Evolutionary conservation across 92 coral and sea anemone species (phyloP).

Genomic region (Montipora capitata): DNA sequence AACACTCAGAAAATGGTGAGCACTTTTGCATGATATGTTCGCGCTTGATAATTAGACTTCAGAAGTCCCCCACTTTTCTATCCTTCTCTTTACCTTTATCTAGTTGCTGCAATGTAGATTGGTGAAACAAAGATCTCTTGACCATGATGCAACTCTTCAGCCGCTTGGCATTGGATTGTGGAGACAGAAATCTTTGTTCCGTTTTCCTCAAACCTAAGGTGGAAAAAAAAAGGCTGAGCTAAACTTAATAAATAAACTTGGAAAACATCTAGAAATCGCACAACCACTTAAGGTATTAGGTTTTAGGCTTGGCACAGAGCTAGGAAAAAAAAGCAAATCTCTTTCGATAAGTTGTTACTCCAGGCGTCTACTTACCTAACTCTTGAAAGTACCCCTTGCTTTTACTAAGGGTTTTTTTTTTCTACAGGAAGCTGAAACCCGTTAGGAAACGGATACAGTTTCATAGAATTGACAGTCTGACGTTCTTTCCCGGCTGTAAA

Average conservation of each 20-base stretch:
- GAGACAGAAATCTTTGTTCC: conserved; percentile 64
- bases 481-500: not conserved
- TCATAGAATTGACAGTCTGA: conserved; percentile 1
- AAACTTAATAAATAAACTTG: not conserved
- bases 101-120: conserved; percentile 31
- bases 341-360: not conserved
- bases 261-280: not conserved
- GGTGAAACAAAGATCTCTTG: conserved; percentile 43
- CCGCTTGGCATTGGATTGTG: conserved; percentile 19
- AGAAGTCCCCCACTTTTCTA: not conserved
- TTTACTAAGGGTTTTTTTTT: not conserved
- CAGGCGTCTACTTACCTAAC: not conserved
- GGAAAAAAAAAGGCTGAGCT: not conserved
- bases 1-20: conserved; percentile 1
- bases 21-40: not conserved
- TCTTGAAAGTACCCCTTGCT: not conserved
- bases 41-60: not conserved
- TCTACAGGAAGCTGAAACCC: not conserved
- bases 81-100: conserved; percentile 40
- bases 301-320: conserved; percentile 9
- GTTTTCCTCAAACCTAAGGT: conserved; percentile 21
- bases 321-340: conserved; percentile 1
- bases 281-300: conserved; percentile 9
- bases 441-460: not conserved
- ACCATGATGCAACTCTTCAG: conserved; percentile 61